phyloP scores from a whole-genome alignment of 2,888 invertebrate species.

The Phyllotreta cruciferae region DNA sequence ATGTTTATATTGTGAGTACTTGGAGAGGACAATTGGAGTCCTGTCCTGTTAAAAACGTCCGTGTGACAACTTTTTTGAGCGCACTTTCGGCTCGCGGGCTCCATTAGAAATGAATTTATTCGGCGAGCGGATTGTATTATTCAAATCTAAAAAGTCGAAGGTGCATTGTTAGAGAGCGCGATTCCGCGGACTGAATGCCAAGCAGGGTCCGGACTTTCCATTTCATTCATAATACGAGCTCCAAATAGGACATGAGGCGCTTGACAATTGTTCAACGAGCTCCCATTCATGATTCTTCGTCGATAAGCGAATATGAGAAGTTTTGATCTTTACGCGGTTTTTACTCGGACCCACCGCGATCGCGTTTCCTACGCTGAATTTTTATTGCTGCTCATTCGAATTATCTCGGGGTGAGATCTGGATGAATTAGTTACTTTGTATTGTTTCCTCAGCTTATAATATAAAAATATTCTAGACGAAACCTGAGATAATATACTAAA shows the following conservation, averaged over 20 bases:
- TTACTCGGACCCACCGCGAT: constrained; percentile 14
- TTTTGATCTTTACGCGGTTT: constrained; percentile 21
- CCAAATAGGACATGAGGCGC: constrained; percentile 32
- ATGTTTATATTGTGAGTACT: neutral
- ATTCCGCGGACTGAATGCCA: constrained; percentile 39
- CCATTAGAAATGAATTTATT: constrained; percentile 48
- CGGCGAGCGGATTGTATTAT: constrained; percentile 44
- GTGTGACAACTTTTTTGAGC: constrained; percentile 37
- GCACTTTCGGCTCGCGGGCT: constrained; percentile 38
- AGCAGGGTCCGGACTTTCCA: constrained; percentile 28
- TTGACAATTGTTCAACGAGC: constrained; percentile 24
- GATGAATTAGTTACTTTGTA: neutral
- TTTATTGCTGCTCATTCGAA: neutral
- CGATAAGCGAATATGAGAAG: constrained; percentile 17
- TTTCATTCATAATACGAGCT: constrained; percentile 41
- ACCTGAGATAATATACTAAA: too few species aligned
- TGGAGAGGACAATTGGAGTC: neutral
- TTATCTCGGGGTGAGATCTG: constrained; percentile 1
- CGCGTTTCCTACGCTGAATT: too few species aligned
- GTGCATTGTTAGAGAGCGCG: constrained; percentile 48
- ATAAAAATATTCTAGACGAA: too few species aligned
- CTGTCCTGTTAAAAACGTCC: constrained; percentile 1
- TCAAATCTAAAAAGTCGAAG: constrained; percentile 44
- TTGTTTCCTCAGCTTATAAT: too few species aligned
- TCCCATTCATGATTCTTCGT: constrained; percentile 26